Conservation (phyloP, 2,888 invertebrate species). For the Eulithis prunata region DNA sequence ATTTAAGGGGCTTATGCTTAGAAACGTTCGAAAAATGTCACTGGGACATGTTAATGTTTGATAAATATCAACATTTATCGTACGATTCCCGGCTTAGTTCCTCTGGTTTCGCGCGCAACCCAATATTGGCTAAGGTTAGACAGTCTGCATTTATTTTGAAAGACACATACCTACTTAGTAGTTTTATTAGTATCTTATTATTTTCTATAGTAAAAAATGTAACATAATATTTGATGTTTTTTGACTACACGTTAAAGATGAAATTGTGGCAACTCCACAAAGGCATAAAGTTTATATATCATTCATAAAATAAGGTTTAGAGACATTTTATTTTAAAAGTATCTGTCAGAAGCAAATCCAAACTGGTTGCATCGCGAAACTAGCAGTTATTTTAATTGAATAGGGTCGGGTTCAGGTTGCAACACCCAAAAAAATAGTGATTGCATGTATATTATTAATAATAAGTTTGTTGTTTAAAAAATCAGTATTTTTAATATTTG, state of each 20-base stretch:
- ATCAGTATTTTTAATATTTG: slow-evolving; percentile 83
- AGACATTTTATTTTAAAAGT: no score
- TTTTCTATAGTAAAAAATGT: no score
- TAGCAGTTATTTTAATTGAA: slow-evolving; percentile 52
- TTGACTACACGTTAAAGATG: no score
- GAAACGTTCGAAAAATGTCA: background rate
- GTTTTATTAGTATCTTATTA: no score
- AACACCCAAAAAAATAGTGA: slow-evolving; percentile 62
- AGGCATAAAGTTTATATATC: no score
- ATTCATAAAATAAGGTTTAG: no score
- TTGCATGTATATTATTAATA: slow-evolving; percentile 68
- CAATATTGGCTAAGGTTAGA: background rate
- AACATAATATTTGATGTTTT: no score
- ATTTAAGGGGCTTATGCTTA: slow-evolving; percentile 1
- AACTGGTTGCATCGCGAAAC: background rate
- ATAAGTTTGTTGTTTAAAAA: slow-evolving; percentile 78
- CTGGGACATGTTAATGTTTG: background rate
- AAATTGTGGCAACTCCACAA: no score
- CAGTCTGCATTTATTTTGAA: no score
- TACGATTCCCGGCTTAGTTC: background rate
- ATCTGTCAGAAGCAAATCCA: no score
- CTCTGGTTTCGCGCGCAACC: slow-evolving; percentile 1
- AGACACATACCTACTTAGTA: no score
- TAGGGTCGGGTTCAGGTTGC: slow-evolving; percentile 61
- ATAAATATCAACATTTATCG: background rate